Conservation (phyloP, 2,797 vertebrate genomes). For the Lepilemur septentrionalis region DNA sequence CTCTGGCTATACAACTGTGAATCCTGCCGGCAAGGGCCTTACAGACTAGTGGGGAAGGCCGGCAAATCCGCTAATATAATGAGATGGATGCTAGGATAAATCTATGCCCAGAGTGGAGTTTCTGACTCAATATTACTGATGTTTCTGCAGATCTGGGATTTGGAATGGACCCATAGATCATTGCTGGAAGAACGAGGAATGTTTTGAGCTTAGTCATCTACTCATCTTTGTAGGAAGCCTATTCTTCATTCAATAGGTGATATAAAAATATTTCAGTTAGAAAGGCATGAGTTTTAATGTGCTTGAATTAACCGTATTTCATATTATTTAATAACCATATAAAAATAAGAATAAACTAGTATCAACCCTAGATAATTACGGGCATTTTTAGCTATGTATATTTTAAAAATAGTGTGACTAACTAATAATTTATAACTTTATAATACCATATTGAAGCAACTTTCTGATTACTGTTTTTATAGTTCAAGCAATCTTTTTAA, state of each 20-base stretch:
- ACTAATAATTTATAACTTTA: not conserved
- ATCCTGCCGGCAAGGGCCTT: not conserved
- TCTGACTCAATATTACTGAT: not conserved
- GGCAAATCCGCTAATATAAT: not conserved
- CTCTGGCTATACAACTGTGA: not conserved
- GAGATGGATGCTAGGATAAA: not conserved
- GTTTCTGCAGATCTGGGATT: not conserved
- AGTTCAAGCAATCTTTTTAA: not conserved
- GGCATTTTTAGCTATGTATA: not conserved
- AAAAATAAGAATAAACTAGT: not conserved
- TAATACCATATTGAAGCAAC: not conserved
- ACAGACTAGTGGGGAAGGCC: not conserved
- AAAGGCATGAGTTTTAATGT: not conserved
- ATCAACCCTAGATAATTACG: not conserved
- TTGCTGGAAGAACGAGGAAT: not conserved
- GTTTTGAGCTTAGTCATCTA: not conserved
- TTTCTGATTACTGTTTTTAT: not conserved
- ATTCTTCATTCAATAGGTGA: not conserved
- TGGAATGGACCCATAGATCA: not conserved
- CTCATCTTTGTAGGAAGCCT: not conserved
- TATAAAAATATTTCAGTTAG: not conserved
- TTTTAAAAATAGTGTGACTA: not conserved
- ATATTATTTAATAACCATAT: not conserved
- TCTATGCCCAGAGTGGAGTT: no score
- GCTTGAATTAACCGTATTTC: conserved; percentile 1